Percentiles rank a stretch among this genome's conserved stretches.
These are phyloP conservation scores for Tragelaphus strepsiceros DNA, from an alignment of 2,113 vertebrate genomes.

Conservation along the genomic window DNA sequence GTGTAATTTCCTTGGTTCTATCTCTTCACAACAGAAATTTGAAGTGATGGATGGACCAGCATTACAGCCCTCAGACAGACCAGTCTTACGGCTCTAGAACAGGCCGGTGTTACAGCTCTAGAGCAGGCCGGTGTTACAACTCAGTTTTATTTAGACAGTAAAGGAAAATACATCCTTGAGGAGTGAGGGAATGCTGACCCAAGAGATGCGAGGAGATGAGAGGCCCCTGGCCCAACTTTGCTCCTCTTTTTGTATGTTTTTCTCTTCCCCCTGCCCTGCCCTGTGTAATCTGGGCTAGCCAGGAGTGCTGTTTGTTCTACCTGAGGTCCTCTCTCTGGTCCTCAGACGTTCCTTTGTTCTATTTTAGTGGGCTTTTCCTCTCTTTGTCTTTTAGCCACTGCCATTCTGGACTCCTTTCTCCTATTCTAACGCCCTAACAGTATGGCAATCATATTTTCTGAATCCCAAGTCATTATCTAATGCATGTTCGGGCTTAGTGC, in stretches of 20 bases:
- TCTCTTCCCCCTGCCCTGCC: background rate
- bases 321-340: background rate
- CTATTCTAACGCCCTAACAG: background rate
- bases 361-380: background rate
- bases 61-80: background rate
- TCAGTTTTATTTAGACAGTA: background rate
- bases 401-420: background rate
- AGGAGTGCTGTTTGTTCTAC: background rate
- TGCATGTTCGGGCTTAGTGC: background rate
- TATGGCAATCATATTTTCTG: background rate
- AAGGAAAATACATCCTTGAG: background rate
- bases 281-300: background rate
- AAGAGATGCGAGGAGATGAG: background rate
- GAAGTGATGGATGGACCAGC: background rate
- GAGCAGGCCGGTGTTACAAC: background rate
- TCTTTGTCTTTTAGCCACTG: background rate
- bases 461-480: background rate
- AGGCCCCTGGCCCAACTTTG: background rate
- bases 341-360: background rate
- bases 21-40: background rate
- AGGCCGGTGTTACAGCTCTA: background rate
- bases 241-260: background rate
- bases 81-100: too few species aligned
- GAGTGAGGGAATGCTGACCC: accelerated
- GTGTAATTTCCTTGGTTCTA: background rate